phyloP scores from a whole-genome alignment of 2,113 vertebrate genomes.

The Nymphicus hollandicus region DNA sequence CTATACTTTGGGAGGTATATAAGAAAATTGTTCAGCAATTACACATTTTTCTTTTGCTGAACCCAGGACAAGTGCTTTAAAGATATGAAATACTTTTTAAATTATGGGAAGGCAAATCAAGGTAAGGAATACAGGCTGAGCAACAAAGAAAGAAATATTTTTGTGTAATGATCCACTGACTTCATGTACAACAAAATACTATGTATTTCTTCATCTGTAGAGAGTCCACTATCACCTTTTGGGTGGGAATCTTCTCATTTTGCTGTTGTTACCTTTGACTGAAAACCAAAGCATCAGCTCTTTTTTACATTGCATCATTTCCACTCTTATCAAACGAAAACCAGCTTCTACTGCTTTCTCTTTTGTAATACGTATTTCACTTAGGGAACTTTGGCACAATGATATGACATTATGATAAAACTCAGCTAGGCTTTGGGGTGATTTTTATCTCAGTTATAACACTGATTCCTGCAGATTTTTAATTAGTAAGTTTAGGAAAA shows the following conservation, averaged over 20 bases:
- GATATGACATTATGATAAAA: background rate
- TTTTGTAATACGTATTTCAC: background rate
- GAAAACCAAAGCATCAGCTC: background rate
- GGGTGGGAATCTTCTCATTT: background rate
- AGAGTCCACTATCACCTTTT: background rate
- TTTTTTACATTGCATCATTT: background rate
- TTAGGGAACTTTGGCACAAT: background rate
- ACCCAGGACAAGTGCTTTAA: slow-evolving; percentile 16
- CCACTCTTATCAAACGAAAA: background rate
- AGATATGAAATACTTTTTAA: slow-evolving; percentile 15
- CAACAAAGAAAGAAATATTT: background rate
- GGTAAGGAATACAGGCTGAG: background rate
- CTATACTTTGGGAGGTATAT: too few relatives aligned
- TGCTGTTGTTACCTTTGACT: background rate
- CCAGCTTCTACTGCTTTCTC: background rate
- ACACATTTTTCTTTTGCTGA: too few relatives aligned
- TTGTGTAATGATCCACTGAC: background rate
- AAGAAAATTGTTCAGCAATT: too few relatives aligned
- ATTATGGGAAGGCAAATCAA: background rate
- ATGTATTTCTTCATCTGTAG: background rate
- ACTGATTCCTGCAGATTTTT: background rate
- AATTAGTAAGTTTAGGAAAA: background rate
- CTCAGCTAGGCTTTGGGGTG: background rate
- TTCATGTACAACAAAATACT: background rate
- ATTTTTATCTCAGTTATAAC: background rate